These are phyloP conservation scores for Apamea monoglypha DNA, from an alignment of 2,888 invertebrate species.

Conservation along the genomic window DNA sequence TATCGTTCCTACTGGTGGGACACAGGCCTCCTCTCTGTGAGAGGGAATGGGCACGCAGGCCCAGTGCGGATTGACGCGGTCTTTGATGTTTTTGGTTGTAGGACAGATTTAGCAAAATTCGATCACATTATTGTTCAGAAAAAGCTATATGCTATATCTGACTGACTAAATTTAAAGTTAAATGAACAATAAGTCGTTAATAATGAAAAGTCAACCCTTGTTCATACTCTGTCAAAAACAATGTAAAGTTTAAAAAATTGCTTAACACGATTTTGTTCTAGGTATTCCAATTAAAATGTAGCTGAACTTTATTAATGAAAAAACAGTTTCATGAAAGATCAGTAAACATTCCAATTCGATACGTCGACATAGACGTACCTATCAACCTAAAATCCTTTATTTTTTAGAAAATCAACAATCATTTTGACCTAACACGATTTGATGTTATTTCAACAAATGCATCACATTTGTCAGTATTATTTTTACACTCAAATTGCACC, in stretches of 20 bases:
- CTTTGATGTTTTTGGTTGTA: background rate
- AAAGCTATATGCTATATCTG: background rate
- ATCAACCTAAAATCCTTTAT: constrained; percentile 17
- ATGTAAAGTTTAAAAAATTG: background rate
- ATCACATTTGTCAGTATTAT: constrained; percentile 84
- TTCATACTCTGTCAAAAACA: background rate
- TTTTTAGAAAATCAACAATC: constrained; percentile 52
- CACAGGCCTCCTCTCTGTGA: too few species aligned
- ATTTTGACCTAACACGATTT: constrained; percentile 74
- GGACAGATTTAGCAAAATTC: background rate
- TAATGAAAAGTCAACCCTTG: background rate
- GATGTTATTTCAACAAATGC: constrained; percentile 84
- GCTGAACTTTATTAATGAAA: background rate
- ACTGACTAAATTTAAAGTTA: background rate
- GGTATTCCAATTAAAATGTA: background rate
- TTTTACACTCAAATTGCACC: constrained; percentile 84
- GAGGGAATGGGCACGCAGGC: too few species aligned
- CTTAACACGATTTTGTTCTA: background rate
- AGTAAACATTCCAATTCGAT: background rate
- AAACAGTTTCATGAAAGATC: background rate
- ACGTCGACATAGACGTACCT: too few species aligned
- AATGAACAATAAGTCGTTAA: background rate
- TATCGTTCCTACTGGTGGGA: too few species aligned
- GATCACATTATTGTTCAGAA: background rate
- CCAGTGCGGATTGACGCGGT: background rate